These are phyloP conservation scores for Catocala fraxini DNA, from an alignment of 2,888 invertebrate species.

Conservation along the genomic window DNA sequence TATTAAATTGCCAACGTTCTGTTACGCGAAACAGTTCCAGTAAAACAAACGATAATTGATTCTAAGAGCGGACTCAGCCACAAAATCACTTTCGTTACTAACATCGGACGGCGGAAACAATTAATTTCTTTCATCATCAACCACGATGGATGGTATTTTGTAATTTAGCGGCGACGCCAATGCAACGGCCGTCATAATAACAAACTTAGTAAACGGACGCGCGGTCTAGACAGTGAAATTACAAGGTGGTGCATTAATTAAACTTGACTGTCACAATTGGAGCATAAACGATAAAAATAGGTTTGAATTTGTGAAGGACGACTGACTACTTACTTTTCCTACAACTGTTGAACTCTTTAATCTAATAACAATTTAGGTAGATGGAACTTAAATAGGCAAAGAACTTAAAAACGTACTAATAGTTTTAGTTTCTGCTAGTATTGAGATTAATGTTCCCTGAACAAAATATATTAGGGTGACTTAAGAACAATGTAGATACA, in stretches of 20 bases:
- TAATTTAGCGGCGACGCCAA: constrained; percentile 56
- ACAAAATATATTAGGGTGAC: constrained; percentile 69
- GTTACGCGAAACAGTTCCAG: constrained; percentile 23
- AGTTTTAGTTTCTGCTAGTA: constrained; percentile 28
- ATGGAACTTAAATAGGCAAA: constrained; percentile 13
- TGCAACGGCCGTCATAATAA: constrained; percentile 56
- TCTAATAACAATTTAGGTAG: constrained; percentile 5
- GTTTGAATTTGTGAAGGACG: constrained; percentile 32
- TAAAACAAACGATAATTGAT: constrained; percentile 39
- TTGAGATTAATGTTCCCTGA: constrained; percentile 52
- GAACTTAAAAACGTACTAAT: constrained; percentile 18
- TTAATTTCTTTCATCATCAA: constrained; percentile 69
- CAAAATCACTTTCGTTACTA: constrained; percentile 75
- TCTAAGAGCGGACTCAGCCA: constrained; percentile 58
- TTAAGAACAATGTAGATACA: constrained; percentile 74
- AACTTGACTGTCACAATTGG: constrained; percentile 64
- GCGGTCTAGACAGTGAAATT: constrained; percentile 74
- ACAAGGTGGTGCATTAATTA: constrained; percentile 70
- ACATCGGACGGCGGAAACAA: constrained; percentile 67
- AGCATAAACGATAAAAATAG: constrained; percentile 61
- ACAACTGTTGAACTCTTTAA: constrained; percentile 12
- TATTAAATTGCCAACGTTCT: constrained; percentile 20
- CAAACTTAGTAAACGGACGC: constrained; percentile 58
- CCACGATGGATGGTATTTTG: constrained; percentile 63
- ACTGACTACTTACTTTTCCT: constrained; percentile 12